Evolutionary conservation across 2,113 vertebrate species (phyloP).

Genomic region (Pomatostomus ruficeps): DNA sequence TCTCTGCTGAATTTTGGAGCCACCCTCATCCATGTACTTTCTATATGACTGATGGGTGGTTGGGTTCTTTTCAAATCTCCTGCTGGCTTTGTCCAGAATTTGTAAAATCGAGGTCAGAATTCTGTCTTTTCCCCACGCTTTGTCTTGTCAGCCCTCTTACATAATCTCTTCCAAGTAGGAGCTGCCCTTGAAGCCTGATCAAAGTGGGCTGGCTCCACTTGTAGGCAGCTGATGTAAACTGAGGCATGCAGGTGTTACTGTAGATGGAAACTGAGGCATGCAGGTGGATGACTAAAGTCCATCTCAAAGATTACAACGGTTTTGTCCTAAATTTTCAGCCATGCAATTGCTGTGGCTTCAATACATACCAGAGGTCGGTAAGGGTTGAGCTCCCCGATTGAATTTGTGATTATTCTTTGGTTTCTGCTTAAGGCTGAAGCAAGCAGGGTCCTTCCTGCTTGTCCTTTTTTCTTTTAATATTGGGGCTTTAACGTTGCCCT

Average conservation of each 20-base stretch:
- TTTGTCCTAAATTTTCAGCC: not conserved
- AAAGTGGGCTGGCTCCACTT: not conserved
- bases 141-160: not conserved
- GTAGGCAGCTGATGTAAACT: not conserved
- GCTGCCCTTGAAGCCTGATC: not conserved
- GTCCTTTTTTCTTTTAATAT: not conserved
- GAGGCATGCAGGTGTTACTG: not conserved
- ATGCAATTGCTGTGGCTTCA: not conserved
- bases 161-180: not conserved
- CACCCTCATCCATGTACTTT: not conserved
- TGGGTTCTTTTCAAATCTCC: not conserved
- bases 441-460: not conserved
- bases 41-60: not conserved
- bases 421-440: not conserved
- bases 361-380: not conserved
- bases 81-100: not conserved
- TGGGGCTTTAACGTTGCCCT: rapidly evolving
- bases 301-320: not conserved
- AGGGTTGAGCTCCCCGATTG: not conserved
- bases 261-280: not conserved
- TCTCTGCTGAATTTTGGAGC: not conserved
- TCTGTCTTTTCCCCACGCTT: not conserved
- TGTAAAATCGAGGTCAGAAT: not conserved
- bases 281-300: not conserved
- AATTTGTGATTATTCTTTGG: not conserved